Evolutionary conservation across 2,797 vertebrate species (phyloP), one percentile per base, ranked within the genome.

Genomic region (Mormyrus proboscirostris): DNA sequence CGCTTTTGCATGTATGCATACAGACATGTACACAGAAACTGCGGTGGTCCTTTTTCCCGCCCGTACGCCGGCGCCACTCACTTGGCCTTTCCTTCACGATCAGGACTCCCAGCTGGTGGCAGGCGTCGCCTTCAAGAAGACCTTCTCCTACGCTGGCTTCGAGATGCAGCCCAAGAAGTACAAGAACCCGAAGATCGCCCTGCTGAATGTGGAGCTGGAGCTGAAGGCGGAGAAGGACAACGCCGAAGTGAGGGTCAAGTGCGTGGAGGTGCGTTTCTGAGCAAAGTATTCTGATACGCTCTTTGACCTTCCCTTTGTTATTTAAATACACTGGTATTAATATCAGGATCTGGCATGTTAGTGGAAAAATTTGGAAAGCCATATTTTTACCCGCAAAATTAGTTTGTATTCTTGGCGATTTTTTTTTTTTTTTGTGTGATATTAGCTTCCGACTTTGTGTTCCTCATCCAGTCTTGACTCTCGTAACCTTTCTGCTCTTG

Each of bases 121-220:
- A 0, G 99, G 99, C 0, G 99, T 99, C 0, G 98, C 99, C 0
- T 99, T 99, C 91, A 99, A 99, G 95, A 99, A 99, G 93, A 99
- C 99, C 0, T 99, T 99, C 92, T 99, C 98, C 38, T 99, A 99
- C 0, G 99, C 98, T 0, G 99, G 99, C 0, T 99, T 99, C 92
- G 99, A 99, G 94, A 99, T 99, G 99, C 99, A 99, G 92, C 98
- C 98, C 83, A 99, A 99, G 93, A 96, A 96, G 84, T 99, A 99
- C 3, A 94, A 96, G 7, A 94, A 95, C 1, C 98, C 96, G 73
- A 98, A 93, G 93, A 99, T 99, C 0, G 97, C 99, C 4, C 92
- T 99, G 92, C 96, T 99, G 88, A 99, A 99, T 0, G 95, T 99
- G 53, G 99, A 99, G 93, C 95, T 99, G 65, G 99, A 99, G 93